Percentiles rank a stretch among this genome's conserved stretches.
phyloP scores from a whole-genome alignment of 2,888 invertebrate species.

The Nudaria mundana region DNA sequence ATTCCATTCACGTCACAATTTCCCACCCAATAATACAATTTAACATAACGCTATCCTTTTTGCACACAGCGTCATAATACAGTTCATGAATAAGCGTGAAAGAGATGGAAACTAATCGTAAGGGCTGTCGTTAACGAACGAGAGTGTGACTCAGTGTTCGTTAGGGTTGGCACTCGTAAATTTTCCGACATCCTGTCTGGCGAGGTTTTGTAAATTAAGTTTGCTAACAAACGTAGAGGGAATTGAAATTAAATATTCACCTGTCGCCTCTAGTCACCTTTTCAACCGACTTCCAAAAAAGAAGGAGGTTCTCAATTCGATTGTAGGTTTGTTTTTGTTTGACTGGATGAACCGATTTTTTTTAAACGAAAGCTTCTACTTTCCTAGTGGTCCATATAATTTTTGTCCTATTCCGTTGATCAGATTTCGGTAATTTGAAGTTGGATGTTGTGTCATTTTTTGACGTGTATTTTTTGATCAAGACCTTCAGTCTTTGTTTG shows the following conservation, averaged over 20 bases:
- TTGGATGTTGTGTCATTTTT: too few relatives aligned
- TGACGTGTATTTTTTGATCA: too few relatives aligned
- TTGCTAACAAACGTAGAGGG: constrained; percentile 12
- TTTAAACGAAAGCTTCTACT: too few relatives aligned
- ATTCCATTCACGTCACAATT: constrained; percentile 50
- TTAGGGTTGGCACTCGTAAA: constrained; percentile 27
- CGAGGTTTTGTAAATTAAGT: constrained; percentile 21
- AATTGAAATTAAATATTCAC: constrained; percentile 24
- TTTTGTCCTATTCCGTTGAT: too few relatives aligned
- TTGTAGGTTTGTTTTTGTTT: too few relatives aligned
- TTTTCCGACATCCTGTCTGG: constrained; percentile 13
- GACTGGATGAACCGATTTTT: too few relatives aligned
- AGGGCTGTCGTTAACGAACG: constrained; percentile 23
- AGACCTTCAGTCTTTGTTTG: too few relatives aligned
- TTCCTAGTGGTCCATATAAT: too few relatives aligned
- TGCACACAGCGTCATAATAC: constrained; percentile 9
- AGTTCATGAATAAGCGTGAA: constrained; percentile 41
- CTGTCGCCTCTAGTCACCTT: constrained; percentile 5
- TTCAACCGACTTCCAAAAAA: too few relatives aligned
- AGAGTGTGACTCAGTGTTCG: constrained; percentile 23
- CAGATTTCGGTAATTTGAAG: too few relatives aligned
- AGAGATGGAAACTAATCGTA: constrained; percentile 33
- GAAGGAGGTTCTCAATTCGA: too few relatives aligned
- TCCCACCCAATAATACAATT: constrained; percentile 38
- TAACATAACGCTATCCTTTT: constrained; percentile 32